Conservation (phyloP, 2,888 invertebrate species). For the Drosophila parthenogenetica region DNA sequence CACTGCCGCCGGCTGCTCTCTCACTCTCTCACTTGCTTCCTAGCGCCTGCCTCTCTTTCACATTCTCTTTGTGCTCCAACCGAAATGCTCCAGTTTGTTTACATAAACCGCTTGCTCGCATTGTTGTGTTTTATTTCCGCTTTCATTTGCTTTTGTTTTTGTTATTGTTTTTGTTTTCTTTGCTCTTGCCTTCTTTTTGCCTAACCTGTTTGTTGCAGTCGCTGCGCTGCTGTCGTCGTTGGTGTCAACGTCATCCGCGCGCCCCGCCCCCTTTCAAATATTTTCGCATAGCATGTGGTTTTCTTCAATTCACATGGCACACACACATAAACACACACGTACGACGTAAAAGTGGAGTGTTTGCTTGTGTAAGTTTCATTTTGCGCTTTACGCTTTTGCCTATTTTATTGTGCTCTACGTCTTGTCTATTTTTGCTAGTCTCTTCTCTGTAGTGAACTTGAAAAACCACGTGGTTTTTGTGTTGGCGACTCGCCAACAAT, state of each 20-base stretch:
- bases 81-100: conserved; percentile 61
- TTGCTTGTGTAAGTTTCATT: conserved; percentile 15
- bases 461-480: conserved; percentile 80
- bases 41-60: conserved; percentile 5
- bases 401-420: conserved; percentile 64
- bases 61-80: conserved; percentile 16
- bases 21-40: conserved; percentile 6
- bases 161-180: conserved; percentile 51
- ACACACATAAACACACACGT: conserved; percentile 25
- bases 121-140: conserved; percentile 64
- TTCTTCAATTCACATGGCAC: conserved; percentile 65
- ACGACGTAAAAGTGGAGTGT: not conserved
- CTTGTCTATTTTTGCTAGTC: conserved; percentile 67
- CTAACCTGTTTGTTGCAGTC: conserved; percentile 62
- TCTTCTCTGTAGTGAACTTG: conserved; percentile 67
- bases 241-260: conserved; percentile 1
- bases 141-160: conserved; percentile 37
- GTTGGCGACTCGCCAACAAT: conserved; percentile 44
- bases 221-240: conserved; percentile 14
- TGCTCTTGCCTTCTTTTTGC: conserved; percentile 14
- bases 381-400: conserved; percentile 52
- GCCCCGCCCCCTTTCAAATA: conserved; percentile 35
- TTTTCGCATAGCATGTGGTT: conserved; percentile 76
- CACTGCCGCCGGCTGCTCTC: conserved; percentile 11
- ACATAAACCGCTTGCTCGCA: conserved; percentile 64